phyloP scores from a whole-genome alignment of 2,888 invertebrate genomes.

The Pocota personata region DNA sequence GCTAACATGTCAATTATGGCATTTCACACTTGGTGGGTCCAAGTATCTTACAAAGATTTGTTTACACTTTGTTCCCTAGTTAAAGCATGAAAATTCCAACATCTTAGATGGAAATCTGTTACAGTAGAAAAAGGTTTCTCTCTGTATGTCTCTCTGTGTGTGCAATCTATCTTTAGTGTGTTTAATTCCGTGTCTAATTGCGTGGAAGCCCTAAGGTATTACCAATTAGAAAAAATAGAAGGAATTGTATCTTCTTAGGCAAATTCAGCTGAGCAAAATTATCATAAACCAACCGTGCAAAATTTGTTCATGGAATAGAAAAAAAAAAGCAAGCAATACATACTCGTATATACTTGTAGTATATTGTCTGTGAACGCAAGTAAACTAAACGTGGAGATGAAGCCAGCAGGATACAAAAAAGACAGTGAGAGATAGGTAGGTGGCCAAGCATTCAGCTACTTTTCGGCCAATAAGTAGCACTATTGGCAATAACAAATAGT shows the following conservation, averaged over 20 bases:
- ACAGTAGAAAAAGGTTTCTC: constrained; percentile 3
- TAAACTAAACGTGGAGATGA: neutral
- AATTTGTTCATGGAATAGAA: constrained; percentile 52
- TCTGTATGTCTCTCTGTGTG: constrained; percentile 7
- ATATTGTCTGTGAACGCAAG: neutral
- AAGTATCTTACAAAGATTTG: constrained; percentile 14
- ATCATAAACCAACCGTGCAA: constrained; percentile 64
- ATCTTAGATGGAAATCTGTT: constrained; percentile 49
- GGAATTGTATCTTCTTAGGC: constrained; percentile 21
- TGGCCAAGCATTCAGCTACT: constrained; percentile 54
- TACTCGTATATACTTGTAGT: neutral
- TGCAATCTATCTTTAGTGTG: constrained; percentile 55
- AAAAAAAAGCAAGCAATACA: neutral
- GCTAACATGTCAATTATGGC: constrained; percentile 71
- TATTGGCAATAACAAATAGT: constrained; percentile 48
- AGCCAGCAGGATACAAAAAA: constrained; percentile 26
- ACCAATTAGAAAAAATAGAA: constrained; percentile 79
- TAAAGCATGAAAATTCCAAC: constrained; percentile 73
- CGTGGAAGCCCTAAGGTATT: constrained; percentile 77
- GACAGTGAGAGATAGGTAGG: constrained; percentile 8
- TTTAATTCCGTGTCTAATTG: constrained; percentile 71
- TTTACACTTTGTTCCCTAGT: constrained; percentile 69
- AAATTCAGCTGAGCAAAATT: constrained; percentile 49
- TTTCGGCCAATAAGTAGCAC: constrained; percentile 73
- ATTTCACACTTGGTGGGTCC: constrained; percentile 59